A percentile compares a stretch with the other conserved stretches of the same genome.
Evolutionary conservation across 2,888 invertebrate genomes (phyloP).

Genomic region (Choristoneura rosaceana): DNA sequence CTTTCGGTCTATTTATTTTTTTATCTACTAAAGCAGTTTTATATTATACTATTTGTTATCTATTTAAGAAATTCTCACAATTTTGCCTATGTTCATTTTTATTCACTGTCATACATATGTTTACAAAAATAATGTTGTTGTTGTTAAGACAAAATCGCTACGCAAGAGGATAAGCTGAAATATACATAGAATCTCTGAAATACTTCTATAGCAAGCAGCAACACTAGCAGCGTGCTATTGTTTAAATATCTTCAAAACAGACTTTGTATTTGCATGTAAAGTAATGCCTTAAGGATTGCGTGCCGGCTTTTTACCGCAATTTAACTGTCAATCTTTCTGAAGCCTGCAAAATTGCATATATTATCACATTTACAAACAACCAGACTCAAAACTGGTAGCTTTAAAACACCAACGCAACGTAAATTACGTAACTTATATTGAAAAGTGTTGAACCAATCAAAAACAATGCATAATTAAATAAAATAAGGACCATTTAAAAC

Average conservation of each 20-base stretch:
- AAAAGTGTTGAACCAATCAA: conserved; percentile 1
- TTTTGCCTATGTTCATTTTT: too few relatives aligned
- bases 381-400: conserved; percentile 19
- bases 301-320: conserved; percentile 33
- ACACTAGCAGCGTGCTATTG: too few relatives aligned
- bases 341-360: conserved; percentile 27
- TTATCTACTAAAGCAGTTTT: too few relatives aligned
- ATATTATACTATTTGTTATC: too few relatives aligned
- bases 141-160: not conserved
- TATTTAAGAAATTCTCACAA: too few relatives aligned
- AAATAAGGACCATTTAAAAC: conserved; percentile 30
- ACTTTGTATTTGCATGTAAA: conserved; percentile 23
- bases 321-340: conserved; percentile 41
- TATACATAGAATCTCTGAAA: not conserved
- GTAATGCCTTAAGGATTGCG: conserved; percentile 26
- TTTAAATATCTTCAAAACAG: not conserved
- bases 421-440: conserved; percentile 1
- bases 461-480: conserved; percentile 20
- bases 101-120: too few relatives aligned
- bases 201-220: not conserved
- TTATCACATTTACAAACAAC: conserved; percentile 8
- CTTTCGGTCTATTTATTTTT: too few relatives aligned
- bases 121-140: too few relatives aligned
- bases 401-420: conserved; percentile 11
- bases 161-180: not conserved